A percentile compares a stretch with the other conserved stretches of the same genome.
Evolutionary conservation across 2,888 invertebrate species (phyloP).

Genomic region (Diloba caeruleocephala): DNA sequence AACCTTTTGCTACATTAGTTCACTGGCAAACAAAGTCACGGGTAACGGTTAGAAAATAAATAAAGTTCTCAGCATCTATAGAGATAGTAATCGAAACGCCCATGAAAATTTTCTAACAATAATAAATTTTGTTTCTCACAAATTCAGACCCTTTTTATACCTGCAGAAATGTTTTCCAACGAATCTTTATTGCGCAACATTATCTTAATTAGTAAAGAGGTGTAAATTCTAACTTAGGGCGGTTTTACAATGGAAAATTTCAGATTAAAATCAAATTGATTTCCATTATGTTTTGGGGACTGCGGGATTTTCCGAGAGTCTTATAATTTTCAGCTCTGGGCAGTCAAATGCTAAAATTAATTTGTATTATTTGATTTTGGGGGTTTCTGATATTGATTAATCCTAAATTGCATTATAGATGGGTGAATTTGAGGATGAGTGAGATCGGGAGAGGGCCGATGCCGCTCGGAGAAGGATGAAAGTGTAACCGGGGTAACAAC

Average conservation of each 20-base stretch:
- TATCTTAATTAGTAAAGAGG: constrained; percentile 73
- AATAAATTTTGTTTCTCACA: constrained; percentile 57
- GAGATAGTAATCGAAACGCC: constrained; percentile 33
- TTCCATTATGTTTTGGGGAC: constrained; percentile 12
- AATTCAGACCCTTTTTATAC: constrained; percentile 54
- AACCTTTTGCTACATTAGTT: too few relatives aligned
- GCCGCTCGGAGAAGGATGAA: too few relatives aligned
- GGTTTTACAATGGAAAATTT: constrained; percentile 26
- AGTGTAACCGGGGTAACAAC: too few relatives aligned
- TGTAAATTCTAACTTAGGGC: constrained; percentile 62
- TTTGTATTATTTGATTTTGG: too few relatives aligned
- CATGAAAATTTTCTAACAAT: constrained; percentile 40
- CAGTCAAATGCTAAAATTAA: too few relatives aligned
- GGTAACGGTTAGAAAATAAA: constrained; percentile 18
- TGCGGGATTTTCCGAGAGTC: too few relatives aligned
- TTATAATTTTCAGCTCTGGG: too few relatives aligned
- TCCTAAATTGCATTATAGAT: too few relatives aligned
- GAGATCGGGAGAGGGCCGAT: too few relatives aligned
- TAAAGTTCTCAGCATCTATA: constrained; percentile 5
- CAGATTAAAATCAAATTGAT: constrained; percentile 21
- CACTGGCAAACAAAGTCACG: too few relatives aligned
- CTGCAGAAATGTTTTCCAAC: constrained; percentile 56
- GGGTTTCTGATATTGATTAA: too few relatives aligned
- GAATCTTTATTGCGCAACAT: constrained; percentile 65
- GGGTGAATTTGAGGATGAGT: too few relatives aligned